Percentiles rank a stretch among this genome's conserved stretches.
Conservation (phyloP, 2,888 invertebrate species). For the Diaphora mendica region DNA sequence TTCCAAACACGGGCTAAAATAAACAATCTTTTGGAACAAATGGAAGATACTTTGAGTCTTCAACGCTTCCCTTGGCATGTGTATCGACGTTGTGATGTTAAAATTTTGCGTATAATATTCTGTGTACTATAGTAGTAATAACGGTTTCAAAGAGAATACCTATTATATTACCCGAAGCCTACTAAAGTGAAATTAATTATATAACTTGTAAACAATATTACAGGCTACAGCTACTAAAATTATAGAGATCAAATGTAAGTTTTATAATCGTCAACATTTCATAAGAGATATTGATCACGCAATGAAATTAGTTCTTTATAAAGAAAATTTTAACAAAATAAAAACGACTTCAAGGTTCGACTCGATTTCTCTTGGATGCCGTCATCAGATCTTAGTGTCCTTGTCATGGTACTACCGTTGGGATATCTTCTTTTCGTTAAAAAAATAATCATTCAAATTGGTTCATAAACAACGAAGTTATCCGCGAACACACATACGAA, state of each 20-base stretch:
- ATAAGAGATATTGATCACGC: conserved; percentile 18
- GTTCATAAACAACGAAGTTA: too few relatives aligned
- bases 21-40: conserved; percentile 40
- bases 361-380: too few relatives aligned
- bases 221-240: too few relatives aligned
- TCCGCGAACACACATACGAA: too few relatives aligned
- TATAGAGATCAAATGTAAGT: background rate
- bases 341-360: too few relatives aligned
- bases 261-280: background rate
- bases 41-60: conserved; percentile 42
- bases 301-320: conserved; percentile 21
- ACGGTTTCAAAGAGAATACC: background rate
- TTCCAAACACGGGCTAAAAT: conserved; percentile 37
- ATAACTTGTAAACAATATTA: background rate
- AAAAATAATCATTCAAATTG: too few relatives aligned
- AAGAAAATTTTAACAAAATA: too few relatives aligned
- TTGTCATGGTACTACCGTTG: too few relatives aligned
- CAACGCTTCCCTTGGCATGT: conserved; percentile 38
- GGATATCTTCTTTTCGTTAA: too few relatives aligned
- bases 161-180: background rate
- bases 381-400: too few relatives aligned
- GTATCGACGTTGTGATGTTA: conserved; percentile 11
- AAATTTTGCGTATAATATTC: background rate
- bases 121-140: background rate
- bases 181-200: background rate